A percentile compares a stretch with the other conserved stretches of the same genome.
phyloP scores from a whole-genome alignment of 2,888 invertebrate genomes.

The Tetragonisca angustula region DNA sequence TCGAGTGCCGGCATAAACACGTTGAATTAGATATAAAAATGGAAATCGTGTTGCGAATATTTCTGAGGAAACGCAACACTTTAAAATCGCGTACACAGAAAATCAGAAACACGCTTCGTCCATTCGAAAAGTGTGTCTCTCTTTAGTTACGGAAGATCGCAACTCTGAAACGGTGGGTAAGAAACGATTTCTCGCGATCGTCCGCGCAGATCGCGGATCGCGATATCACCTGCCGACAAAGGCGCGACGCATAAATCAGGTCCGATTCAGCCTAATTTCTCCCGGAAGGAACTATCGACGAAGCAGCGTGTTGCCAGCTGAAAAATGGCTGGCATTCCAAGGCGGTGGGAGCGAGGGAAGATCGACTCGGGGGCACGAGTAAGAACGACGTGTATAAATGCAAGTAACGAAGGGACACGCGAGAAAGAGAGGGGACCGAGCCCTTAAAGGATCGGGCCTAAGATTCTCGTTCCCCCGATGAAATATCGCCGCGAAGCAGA shows the following conservation, averaged over 20 bases:
- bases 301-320: slow-evolving; percentile 21
- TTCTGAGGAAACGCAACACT: no score
- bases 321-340: slow-evolving; percentile 45
- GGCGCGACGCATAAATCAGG: slow-evolving; percentile 43
- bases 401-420: slow-evolving; percentile 55
- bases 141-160: no score
- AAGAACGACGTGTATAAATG: slow-evolving; percentile 59
- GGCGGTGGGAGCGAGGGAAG: slow-evolving; percentile 9
- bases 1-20: no score
- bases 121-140: no score
- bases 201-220: slow-evolving; percentile 6
- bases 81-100: no score
- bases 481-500: slow-evolving; percentile 70
- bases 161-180: slow-evolving; percentile 19
- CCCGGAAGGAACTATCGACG: slow-evolving; percentile 50
- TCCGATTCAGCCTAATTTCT: slow-evolving; percentile 39
- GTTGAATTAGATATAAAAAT: no score
- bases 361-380: slow-evolving; percentile 21
- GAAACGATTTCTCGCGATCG: slow-evolving; percentile 26
- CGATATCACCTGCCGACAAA: slow-evolving; percentile 34
- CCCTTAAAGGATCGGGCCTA: slow-evolving; percentile 38
- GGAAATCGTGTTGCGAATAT: no score
- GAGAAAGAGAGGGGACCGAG: not conserved
- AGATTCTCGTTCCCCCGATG: slow-evolving; percentile 61
- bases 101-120: no score